Percentiles rank a stretch among this genome's conserved stretches.
phyloP scores from a whole-genome alignment of 2,113 vertebrate genomes.

The Brachirus orientalis region DNA sequence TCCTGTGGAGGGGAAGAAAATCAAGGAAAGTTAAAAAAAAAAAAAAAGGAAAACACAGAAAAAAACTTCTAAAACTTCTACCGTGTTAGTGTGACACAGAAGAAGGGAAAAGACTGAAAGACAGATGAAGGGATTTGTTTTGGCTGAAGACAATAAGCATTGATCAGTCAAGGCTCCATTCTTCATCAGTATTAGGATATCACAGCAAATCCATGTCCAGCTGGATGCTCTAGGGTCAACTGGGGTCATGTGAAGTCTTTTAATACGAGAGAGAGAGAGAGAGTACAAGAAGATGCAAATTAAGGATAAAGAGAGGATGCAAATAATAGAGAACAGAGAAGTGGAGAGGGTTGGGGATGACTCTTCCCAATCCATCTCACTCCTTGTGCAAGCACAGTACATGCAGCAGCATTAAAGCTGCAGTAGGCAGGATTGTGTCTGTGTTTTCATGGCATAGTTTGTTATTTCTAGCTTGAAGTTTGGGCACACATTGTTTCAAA shows the following conservation, averaged over 20 bases:
- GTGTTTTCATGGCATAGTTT: too few relatives aligned
- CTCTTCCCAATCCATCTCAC: too few relatives aligned
- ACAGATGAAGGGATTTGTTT: too few relatives aligned
- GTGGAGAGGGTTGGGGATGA: too few relatives aligned
- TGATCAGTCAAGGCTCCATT: conserved; percentile 23
- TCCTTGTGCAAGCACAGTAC: neutral
- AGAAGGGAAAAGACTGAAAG: conserved; percentile 5
- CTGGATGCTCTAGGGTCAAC: neutral
- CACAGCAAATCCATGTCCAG: conserved; percentile 24
- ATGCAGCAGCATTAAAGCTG: neutral
- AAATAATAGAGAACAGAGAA: too few relatives aligned
- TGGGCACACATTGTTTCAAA: too few relatives aligned
- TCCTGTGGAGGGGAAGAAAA: conserved; percentile 25
- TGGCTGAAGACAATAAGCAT: neutral
- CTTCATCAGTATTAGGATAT: too few relatives aligned
- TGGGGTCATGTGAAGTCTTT: neutral
- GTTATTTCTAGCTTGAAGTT: too few relatives aligned
- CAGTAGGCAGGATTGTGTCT: too few relatives aligned
- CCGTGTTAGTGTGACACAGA: neutral
- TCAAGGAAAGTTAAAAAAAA: neutral
- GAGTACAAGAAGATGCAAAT: neutral
- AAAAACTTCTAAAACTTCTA: too few relatives aligned
- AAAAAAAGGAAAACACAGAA: neutral
- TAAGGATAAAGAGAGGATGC: neutral
- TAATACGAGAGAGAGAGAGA: conserved; percentile 1